phyloP scores from a whole-genome alignment of 1,140 invertebrate species.

The Gryllus bimaculatus region DNA sequence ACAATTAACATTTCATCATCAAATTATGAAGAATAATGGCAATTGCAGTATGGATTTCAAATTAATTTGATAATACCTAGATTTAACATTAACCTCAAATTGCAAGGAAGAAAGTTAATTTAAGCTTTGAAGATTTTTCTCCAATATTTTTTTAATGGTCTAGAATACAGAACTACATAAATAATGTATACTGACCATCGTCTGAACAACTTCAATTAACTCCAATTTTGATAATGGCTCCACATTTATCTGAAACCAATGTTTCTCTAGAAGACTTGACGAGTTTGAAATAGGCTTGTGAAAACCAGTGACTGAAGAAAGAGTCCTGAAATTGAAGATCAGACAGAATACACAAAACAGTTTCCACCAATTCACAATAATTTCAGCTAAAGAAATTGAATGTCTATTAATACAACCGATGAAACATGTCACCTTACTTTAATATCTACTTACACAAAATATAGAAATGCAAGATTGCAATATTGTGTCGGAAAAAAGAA shows the following conservation, averaged over 20 bases:
- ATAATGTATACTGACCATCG: slow-evolving; percentile 26
- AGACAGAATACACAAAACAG: neutral
- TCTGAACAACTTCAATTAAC: slow-evolving; percentile 54
- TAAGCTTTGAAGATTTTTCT: neutral
- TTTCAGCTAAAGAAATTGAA: too few relatives aligned
- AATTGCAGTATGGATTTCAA: too few relatives aligned
- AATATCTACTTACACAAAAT: too few relatives aligned
- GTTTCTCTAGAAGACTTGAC: slow-evolving; percentile 62
- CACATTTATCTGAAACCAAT: slow-evolving; percentile 72
- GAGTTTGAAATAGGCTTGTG: neutral
- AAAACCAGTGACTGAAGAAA: slow-evolving; percentile 3
- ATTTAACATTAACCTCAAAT: neutral
- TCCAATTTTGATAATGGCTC: slow-evolving; percentile 67
- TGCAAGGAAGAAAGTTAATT: neutral
- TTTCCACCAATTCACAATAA: neutral
- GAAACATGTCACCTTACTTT: neutral
- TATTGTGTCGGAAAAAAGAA: too few relatives aligned
- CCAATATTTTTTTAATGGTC: neutral
- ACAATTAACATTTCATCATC: too few relatives aligned
- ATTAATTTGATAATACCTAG: too few relatives aligned
- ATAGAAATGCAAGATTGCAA: too few relatives aligned
- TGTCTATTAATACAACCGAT: too few relatives aligned
- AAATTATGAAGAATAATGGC: too few relatives aligned
- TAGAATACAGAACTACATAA: neutral
- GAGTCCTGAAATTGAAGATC: neutral